Percentiles rank a stretch among this genome's conserved stretches.
phyloP scores from a whole-genome alignment of 2,888 invertebrate species.

The Amphiduros pacificus region DNA sequence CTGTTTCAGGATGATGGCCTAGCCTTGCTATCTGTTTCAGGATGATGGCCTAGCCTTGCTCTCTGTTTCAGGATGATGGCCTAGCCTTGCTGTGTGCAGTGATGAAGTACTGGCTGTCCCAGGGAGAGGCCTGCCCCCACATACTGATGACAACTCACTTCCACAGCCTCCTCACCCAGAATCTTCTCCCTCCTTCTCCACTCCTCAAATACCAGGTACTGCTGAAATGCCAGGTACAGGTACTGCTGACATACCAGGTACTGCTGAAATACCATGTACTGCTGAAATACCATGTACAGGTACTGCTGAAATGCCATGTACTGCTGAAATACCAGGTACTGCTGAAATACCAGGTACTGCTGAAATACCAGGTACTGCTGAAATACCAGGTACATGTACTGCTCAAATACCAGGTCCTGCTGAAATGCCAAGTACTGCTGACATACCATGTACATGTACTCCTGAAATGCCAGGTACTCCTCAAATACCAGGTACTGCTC shows the following conservation, averaged over 20 bases:
- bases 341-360: too few species aligned
- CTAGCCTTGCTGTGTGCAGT: slow-evolving; percentile 72
- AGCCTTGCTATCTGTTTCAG: too few species aligned
- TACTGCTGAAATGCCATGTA: not conserved
- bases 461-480: slow-evolving; percentile 60
- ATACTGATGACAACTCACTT: slow-evolving; percentile 79
- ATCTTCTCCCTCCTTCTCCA: slow-evolving; percentile 65
- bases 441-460: slow-evolving; percentile 79
- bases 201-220: slow-evolving; percentile 65
- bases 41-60: too few species aligned
- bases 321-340: too few species aligned
- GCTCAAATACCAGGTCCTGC: too few species aligned
- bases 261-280: too few species aligned
- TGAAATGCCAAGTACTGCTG: slow-evolving; percentile 73
- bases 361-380: too few species aligned
- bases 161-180: slow-evolving; percentile 66
- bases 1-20: too few species aligned
- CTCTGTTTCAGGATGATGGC: slow-evolving; percentile 72
- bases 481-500: slow-evolving; percentile 65
- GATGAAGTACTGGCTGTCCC: slow-evolving; percentile 70
- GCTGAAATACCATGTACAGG: not conserved
- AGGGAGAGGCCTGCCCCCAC: slow-evolving; percentile 70
- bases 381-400: too few species aligned
- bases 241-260: too few species aligned
- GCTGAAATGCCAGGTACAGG: too few species aligned